phyloP scores from a whole-genome alignment of 1,140 invertebrate species.

The Papilio xuthus region DNA sequence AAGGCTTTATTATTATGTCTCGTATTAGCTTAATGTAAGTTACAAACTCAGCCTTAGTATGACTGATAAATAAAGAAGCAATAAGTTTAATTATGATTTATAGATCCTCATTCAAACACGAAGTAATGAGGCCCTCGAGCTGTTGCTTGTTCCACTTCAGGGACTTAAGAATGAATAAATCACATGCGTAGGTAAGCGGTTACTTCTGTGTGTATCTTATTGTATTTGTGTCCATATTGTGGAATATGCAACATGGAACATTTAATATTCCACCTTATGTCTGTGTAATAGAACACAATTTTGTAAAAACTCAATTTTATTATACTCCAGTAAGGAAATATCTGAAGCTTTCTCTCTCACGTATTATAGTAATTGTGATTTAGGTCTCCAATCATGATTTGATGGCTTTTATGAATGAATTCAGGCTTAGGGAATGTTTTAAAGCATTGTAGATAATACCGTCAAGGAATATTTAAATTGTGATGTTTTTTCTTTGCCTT shows the following conservation, averaged over 20 bases:
- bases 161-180: constrained; percentile 36
- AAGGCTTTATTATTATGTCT: no score
- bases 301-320: neutral
- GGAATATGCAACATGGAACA: neutral
- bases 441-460: neutral
- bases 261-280: neutral
- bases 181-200: constrained; percentile 26
- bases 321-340: constrained; percentile 11
- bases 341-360: constrained; percentile 29
- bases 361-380: constrained; percentile 22
- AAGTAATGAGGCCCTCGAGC: constrained; percentile 26
- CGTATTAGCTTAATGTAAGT: neutral
- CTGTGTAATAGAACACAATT: neutral
- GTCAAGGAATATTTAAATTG: neutral
- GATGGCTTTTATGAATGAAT: constrained; percentile 24
- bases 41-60: neutral
- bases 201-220: constrained; percentile 29
- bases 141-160: constrained; percentile 33
- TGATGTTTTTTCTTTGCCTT: no score
- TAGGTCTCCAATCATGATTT: constrained; percentile 22
- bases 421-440: neutral
- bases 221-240: neutral
- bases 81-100: constrained; percentile 27
- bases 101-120: constrained; percentile 17
- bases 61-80: constrained; percentile 6